These are phyloP conservation scores for Agonopterix subpropinquella DNA, from an alignment of 2,888 invertebrate species.

Conservation along the genomic window DNA sequence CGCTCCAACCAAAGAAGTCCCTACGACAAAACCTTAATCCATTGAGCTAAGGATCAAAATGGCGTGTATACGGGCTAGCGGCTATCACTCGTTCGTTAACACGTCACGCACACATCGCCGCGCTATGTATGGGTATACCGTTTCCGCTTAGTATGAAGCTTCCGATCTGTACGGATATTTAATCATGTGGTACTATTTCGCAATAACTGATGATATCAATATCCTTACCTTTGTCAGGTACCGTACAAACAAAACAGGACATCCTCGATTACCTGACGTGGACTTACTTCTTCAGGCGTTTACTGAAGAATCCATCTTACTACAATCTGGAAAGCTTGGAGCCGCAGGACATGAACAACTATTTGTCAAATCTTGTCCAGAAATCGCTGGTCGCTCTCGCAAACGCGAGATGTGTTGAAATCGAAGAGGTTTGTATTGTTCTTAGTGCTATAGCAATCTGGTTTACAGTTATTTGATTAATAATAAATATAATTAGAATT, in stretches of 20 bases:
- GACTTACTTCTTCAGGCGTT: conserved; percentile 97
- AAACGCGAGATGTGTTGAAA: conserved; percentile 85
- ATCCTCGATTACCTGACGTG: conserved; percentile 98
- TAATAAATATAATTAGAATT: neutral
- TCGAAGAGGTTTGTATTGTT: conserved; percentile 77
- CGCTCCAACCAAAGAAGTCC: no score
- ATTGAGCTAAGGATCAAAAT: no score
- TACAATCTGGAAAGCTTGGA: conserved; percentile 87
- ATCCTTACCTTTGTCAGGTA: conserved; percentile 78
- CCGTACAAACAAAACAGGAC: conserved; percentile 93
- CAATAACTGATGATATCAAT: no score
- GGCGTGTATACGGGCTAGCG: no score
- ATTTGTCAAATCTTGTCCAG: conserved; percentile 88
- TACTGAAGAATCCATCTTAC: conserved; percentile 94
- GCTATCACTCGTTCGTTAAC: no score
- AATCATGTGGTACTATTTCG: no score
- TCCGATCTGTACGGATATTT: no score
- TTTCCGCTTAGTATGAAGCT: no score
- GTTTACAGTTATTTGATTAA: neutral
- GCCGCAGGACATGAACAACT: conserved; percentile 81
- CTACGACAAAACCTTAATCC: no score
- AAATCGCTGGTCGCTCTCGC: conserved; percentile 82
- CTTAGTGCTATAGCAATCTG: no score
- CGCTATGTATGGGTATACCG: no score
- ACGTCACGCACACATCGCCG: no score